phyloP scores from a whole-genome alignment of 1,140 invertebrate genomes.

The Ectropis grisescens region DNA sequence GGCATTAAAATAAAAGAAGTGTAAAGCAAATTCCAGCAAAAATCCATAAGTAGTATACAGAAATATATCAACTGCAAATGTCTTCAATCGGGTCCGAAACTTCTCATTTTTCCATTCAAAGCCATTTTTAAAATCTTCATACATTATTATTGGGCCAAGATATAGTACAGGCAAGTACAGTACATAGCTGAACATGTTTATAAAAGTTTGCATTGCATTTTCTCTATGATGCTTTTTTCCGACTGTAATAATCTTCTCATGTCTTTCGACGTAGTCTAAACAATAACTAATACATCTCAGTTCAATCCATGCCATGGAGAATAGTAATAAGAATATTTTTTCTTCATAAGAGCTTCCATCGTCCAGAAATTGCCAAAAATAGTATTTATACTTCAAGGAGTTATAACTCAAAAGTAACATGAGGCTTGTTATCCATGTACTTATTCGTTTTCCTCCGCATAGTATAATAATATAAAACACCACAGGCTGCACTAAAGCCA shows the following conservation, averaged over 20 bases:
- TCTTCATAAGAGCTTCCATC: slow-evolving; percentile 45
- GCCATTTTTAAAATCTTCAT: slow-evolving; percentile 73
- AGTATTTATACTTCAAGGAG: slow-evolving; percentile 50
- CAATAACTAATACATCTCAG: slow-evolving; percentile 60
- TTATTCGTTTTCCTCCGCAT: slow-evolving; percentile 38
- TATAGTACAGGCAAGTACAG: slow-evolving; percentile 86
- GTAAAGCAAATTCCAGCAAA: slow-evolving; percentile 79
- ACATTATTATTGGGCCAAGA: slow-evolving; percentile 84
- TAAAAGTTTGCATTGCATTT: slow-evolving; percentile 12
- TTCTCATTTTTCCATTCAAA: slow-evolving; percentile 42
- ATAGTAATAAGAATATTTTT: slow-evolving; percentile 57
- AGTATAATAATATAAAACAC: slow-evolving; percentile 38
- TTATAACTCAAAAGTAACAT: slow-evolving; percentile 44
- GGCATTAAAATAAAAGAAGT: slow-evolving; percentile 85
- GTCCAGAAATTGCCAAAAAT: slow-evolving; percentile 49
- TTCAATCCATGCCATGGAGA: slow-evolving; percentile 56
- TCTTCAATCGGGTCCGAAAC: slow-evolving; percentile 46
- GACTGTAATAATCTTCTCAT: slow-evolving; percentile 1
- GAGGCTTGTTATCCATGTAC: slow-evolving; percentile 45
- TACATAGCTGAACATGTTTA: slow-evolving; percentile 73
- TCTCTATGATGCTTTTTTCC: not conserved
- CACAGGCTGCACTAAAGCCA: slow-evolving; percentile 45
- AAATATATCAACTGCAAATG: slow-evolving; percentile 68
- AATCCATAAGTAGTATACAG: slow-evolving; percentile 80
- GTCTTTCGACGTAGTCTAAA: slow-evolving; percentile 43